phyloP scores from a whole-genome alignment of 2,113 vertebrate genomes.

The Axis porcinus region DNA sequence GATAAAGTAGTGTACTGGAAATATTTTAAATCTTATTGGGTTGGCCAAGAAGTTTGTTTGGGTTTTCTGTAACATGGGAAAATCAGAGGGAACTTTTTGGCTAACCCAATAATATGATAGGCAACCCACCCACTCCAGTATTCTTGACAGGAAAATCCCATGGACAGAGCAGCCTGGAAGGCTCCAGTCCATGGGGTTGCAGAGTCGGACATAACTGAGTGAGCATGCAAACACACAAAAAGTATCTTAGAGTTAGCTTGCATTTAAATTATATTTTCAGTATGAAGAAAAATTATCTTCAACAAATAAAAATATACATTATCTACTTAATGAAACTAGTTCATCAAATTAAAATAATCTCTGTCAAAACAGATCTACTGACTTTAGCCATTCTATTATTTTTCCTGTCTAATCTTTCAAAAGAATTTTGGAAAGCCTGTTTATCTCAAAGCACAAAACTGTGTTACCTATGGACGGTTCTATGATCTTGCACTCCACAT shows the following conservation, averaged over 20 bases:
- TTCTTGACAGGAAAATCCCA: background rate
- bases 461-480: background rate
- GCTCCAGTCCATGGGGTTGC: background rate
- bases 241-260: background rate
- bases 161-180: background rate
- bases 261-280: constrained; percentile 4
- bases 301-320: background rate
- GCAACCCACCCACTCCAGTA: background rate
- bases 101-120: background rate
- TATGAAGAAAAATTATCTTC: background rate
- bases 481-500: background rate
- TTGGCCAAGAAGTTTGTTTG: background rate
- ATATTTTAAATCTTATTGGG: constrained; percentile 15
- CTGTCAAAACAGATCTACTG: background rate
- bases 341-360: background rate
- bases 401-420: background rate
- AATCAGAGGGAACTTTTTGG: background rate
- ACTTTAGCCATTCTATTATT: background rate
- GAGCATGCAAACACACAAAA: background rate
- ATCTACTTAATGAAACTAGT: background rate
- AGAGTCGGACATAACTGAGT: background rate
- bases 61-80: background rate
- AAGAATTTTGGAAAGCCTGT: background rate
- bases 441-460: background rate
- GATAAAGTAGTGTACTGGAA: background rate